phyloP scores from a whole-genome alignment of 35 echinoderm and acorn worm species.

The Anneissia japonica region DNA sequence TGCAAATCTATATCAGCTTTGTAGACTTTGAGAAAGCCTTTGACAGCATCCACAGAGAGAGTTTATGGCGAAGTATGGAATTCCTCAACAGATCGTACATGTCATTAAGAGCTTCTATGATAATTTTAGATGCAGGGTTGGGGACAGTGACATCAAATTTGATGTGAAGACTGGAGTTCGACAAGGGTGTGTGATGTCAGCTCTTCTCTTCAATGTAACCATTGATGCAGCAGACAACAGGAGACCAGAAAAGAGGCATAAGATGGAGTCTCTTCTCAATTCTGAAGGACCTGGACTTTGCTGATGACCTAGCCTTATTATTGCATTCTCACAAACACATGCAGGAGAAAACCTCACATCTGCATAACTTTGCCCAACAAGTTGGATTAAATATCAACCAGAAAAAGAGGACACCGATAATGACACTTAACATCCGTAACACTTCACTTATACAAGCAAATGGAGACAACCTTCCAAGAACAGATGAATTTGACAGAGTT shows the following conservation, averaged over 20 bases:
- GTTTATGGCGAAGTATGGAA: not conserved
- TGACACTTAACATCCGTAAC: not conserved
- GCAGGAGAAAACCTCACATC: conserved; percentile 28
- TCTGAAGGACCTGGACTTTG: conserved; percentile 37
- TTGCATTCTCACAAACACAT: conserved; percentile 31
- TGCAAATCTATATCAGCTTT: not conserved
- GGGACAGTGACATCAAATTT: not conserved
- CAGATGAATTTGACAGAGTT: conserved; percentile 3
- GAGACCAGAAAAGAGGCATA: conserved; percentile 19
- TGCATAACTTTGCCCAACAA: not conserved
- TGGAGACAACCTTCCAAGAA: not conserved
- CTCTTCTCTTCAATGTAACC: conserved; percentile 22
- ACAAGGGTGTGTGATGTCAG: conserved; percentile 52
- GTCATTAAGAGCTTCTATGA: not conserved
- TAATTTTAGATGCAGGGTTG: not conserved
- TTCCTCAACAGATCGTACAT: not conserved
- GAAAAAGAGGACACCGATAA: conserved; percentile 28
- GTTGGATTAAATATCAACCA: conserved; percentile 8
- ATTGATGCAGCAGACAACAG: conserved; percentile 29
- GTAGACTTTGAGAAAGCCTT: not conserved
- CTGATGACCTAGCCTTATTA: conserved; percentile 38
- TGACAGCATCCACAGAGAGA: not conserved
- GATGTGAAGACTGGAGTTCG: conserved; percentile 36
- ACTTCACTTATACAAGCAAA: not conserved
- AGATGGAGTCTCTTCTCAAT: conserved; percentile 21